These are phyloP conservation scores for Myripristis jacobus DNA, from an alignment of 2,797 vertebrate species.

Conservation along the genomic window DNA sequence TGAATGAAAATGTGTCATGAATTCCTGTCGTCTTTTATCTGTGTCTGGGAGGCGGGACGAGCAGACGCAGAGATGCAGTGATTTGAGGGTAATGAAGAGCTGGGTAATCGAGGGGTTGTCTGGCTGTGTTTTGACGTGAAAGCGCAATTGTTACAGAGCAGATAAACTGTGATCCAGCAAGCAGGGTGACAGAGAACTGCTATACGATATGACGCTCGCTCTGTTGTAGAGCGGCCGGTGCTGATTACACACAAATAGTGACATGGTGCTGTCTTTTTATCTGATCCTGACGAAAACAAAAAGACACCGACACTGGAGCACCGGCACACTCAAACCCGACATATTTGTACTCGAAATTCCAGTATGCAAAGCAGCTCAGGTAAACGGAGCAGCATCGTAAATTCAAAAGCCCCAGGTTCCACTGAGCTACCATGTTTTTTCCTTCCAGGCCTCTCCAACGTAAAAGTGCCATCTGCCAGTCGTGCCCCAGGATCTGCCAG, in stretches of 20 bases:
- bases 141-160: constrained; percentile 13
- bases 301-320: background rate
- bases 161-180: constrained; percentile 26
- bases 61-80: constrained; percentile 34
- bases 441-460: constrained; percentile 44
- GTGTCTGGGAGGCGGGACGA: constrained; percentile 1
- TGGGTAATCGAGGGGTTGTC: constrained; percentile 31
- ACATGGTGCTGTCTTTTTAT: background rate
- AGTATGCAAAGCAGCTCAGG: constrained; percentile 25
- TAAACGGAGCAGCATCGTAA: constrained; percentile 55
- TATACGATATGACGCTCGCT: background rate
- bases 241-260: background rate
- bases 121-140: constrained; percentile 53
- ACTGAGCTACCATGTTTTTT: constrained; percentile 44
- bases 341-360: constrained; percentile 52
- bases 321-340: background rate
- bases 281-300: constrained; percentile 14
- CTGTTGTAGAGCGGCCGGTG: background rate
- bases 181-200: constrained; percentile 10
- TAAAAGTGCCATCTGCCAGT: constrained; percentile 70
- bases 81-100: constrained; percentile 53
- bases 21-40: constrained; percentile 52
- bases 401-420: constrained; percentile 33
- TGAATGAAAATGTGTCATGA: constrained; percentile 58
- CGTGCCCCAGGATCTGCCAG: constrained; percentile 62